Conservation (phyloP, 1,140 invertebrate genomes). For the Saccostrea echinata region DNA sequence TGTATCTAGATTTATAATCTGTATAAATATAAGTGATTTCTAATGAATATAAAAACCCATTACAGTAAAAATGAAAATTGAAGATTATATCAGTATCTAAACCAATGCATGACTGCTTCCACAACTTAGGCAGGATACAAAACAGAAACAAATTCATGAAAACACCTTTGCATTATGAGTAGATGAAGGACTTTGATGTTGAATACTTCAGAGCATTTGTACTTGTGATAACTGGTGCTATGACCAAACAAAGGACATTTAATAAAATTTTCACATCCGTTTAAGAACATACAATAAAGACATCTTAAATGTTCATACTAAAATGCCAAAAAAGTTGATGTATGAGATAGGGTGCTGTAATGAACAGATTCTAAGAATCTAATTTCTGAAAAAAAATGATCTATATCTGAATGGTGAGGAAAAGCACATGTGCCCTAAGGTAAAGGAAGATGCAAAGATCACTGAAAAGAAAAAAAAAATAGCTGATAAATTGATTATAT, state of each 20-base stretch:
- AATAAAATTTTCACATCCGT: neutral
- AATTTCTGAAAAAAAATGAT: too few species aligned
- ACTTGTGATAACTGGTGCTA: neutral
- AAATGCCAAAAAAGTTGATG: too few species aligned
- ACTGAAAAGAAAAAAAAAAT: constrained; percentile 11
- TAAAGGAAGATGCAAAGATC: neutral
- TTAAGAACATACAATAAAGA: neutral
- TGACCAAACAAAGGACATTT: neutral
- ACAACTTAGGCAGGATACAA: neutral
- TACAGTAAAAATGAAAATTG: constrained; percentile 3
- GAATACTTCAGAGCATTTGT: too few species aligned
- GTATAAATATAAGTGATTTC: neutral
- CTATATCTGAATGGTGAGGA: neutral
- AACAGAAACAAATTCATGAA: neutral
- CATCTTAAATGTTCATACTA: neutral
- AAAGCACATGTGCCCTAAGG: neutral
- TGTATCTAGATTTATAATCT: neutral
- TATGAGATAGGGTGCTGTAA: too few species aligned
- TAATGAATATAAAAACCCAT: neutral
- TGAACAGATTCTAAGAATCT: too few species aligned
- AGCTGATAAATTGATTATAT: constrained; percentile 19
- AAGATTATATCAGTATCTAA: neutral
- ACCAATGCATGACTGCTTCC: neutral
- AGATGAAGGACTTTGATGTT: neutral
- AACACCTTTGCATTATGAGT: neutral